Evolutionary conservation across 2,113 vertebrate species (phyloP).

Genomic region (Nycticorax nycticorax): DNA sequence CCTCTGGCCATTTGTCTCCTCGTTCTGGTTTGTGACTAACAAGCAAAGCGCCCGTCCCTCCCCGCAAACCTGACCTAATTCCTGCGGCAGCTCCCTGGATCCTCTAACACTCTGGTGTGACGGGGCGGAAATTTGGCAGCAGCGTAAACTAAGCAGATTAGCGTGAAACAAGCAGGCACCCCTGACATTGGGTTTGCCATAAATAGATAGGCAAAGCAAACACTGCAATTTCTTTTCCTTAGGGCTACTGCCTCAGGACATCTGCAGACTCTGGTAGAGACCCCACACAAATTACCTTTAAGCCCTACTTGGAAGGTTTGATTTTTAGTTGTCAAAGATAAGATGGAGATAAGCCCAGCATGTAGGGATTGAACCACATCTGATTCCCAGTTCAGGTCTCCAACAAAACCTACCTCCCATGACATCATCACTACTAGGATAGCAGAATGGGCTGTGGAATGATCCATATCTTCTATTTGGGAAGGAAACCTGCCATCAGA

Average conservation of each 20-base stretch:
- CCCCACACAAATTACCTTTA: background rate
- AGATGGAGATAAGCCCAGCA: background rate
- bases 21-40: background rate
- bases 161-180: background rate
- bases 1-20: background rate
- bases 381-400: background rate
- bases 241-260: background rate
- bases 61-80: constrained; percentile 27
- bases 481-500: background rate
- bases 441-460: background rate
- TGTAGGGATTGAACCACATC: background rate
- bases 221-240: background rate
- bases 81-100: background rate
- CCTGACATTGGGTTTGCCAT: background rate
- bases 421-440: background rate
- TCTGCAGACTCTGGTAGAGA: background rate
- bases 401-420: background rate
- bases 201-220: background rate
- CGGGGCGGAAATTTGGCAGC: background rate
- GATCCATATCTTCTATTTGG: background rate
- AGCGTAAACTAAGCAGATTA: background rate
- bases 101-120: background rate
- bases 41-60: background rate
- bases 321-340: background rate
- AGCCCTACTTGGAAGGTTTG: background rate